Base-by-base conservation (phyloP, 2,797 vertebrate genomes). In the Rhabdomys pumilio region DNA sequence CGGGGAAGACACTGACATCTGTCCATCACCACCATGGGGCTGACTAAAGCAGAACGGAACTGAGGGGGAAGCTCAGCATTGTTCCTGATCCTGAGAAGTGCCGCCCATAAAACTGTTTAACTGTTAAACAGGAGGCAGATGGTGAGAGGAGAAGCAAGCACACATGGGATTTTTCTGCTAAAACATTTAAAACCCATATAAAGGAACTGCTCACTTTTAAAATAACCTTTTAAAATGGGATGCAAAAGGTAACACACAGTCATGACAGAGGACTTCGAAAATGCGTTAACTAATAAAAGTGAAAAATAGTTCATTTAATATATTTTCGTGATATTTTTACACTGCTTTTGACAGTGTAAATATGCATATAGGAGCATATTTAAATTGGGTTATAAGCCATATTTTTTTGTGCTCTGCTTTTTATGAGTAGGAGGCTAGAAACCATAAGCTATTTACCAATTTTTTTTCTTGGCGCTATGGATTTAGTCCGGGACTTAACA, bases 101-200 rank as follows among this genome's bases (percentile, higher is more conserved):
- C 94, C 90, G 76, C 83, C 69, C 95, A 77, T 94, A 90, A 95
- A 97, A 92, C 94, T 90, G 92, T 88, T 93, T 83, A 94, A 95
- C 76, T 92, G 90, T 94, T 91, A 94, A 94, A 93, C 85, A 72
- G 38, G 47, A 97, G 93, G 95, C 96, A 97, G 96, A 97, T 97
- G 97, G 96, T 63, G 29, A 95, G 88, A 19, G 85, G 69, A 8
- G 67, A 69, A 93, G 91, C 79, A 88, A 87, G 69, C 34, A 17
- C 94, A 86, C 82, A 24, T 1, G 85, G 93, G 82, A 53, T 89
- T 93, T 91, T 95, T 84, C 55, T 92, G 59, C n/a, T 67, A 61
- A 86, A 95, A 96, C 2, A 29, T 53, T 95, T 90, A 92, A 96
- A 93, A 95, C 31, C 73, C 63, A 59, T 1, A 90, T 82, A 92